Conservation (phyloP, 30 jellyfish, hydroid and myxozoan genomes). For the Aurelia aurita region DNA sequence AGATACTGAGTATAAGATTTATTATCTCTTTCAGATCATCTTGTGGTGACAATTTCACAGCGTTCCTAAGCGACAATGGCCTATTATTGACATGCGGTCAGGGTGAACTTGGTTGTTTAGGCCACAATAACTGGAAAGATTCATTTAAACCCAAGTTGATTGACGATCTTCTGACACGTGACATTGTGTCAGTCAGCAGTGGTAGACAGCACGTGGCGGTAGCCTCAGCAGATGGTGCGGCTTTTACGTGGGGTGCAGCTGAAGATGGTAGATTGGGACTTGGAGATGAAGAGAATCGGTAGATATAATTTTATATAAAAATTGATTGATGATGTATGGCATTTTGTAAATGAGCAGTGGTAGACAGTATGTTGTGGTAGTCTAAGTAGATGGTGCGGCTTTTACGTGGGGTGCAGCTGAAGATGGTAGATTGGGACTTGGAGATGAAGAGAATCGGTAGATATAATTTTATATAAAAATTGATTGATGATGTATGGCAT, state of each 20-base stretch:
- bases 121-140: constrained; percentile 89
- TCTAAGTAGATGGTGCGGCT: constrained; percentile 87
- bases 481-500: constrained; percentile 84
- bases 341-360: constrained; percentile 85
- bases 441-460: constrained; percentile 76
- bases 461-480: no score
- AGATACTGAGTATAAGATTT: no score
- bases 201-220: constrained; percentile 88
- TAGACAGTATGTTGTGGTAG: constrained; percentile 74
- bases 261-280: constrained; percentile 94
- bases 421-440: constrained; percentile 94
- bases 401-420: constrained; percentile 96
- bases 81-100: constrained; percentile 92
- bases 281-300: constrained; percentile 81
- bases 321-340: constrained; percentile 83
- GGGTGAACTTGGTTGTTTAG: constrained; percentile 93
- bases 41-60: constrained; percentile 91
- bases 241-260: constrained; percentile 95
- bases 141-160: constrained; percentile 78
- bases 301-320: no score
- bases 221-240: constrained; percentile 88
- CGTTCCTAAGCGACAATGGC: constrained; percentile 94
- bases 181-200: constrained; percentile 79
- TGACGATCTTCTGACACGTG: constrained; percentile 82
- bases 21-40: constrained; percentile 58